Evolutionary conservation across 2,113 vertebrate species (phyloP), one percentile per base, ranked within the genome.

Genomic region (Trichechus manatus): DNA sequence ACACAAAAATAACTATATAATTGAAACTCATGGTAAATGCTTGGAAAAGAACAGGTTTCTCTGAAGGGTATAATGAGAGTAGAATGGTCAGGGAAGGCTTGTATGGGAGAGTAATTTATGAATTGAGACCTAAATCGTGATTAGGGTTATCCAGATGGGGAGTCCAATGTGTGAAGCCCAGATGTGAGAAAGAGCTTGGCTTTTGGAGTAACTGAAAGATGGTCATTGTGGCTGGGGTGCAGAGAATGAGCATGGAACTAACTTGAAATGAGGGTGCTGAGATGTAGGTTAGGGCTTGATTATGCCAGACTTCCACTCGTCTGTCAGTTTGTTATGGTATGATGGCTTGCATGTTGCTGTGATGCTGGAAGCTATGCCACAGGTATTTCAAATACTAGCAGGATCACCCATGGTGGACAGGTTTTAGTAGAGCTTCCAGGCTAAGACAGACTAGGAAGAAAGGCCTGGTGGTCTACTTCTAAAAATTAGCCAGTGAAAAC

Each of bases 21-120:
- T 88, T 86, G 50, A 74, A 87, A 50, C 53, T 94, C 56, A 68
- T 31, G 61, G 44, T 50, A 82, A 90, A 25, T 72, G 64, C 53
- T 56, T 96, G 56, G 93, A 56, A 93, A 78, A 89, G 50, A 59
- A n/a, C 17, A 9, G 19, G 17, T 81, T 88, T 97, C 31, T 96
- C 72, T 70, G 44, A 61, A 44, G 90, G 59, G 20, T 6, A 56
- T 50, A 11, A 7, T 59, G 75, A 88, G 66, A 25, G 53, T 42
- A 31, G 66, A 39, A 31, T 31, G n/a, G 53, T 91, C 39, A 75
- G 77, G 39, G 66, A 50, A 95, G 59, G 56, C 44, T 56, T 89
- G 9, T 8, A 39, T 61, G 25, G 61, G 44, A 88, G 44, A 92
- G 64, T 42, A 44, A 85, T 56, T 96, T 82, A 31, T 63, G 64